These are phyloP conservation scores for Epinephelus awoara DNA, from an alignment of 2,797 vertebrate genomes.

Conservation along the genomic window DNA sequence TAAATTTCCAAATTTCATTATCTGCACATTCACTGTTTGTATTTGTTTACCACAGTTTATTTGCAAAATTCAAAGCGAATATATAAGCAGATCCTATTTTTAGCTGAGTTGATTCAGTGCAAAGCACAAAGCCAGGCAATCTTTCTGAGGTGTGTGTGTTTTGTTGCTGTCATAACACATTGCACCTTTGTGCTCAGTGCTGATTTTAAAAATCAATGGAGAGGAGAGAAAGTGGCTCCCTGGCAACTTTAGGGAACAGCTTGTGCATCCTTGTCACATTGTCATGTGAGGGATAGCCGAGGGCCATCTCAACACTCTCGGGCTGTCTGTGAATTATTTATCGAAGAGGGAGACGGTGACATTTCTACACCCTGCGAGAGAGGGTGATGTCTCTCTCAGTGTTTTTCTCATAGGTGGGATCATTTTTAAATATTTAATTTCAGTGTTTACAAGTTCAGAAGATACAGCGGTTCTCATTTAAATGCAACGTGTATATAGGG, in stretches of 20 bases:
- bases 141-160: conserved; percentile 28
- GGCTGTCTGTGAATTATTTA: conserved; percentile 84
- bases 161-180: conserved; percentile 49
- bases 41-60: background rate
- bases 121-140: conserved; percentile 2
- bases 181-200: conserved; percentile 29
- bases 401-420: conserved; percentile 35
- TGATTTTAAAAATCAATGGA: conserved; percentile 55
- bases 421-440: conserved; percentile 52
- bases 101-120: conserved; percentile 7
- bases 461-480: conserved; percentile 6
- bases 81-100: conserved; percentile 6
- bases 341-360: conserved; percentile 65
- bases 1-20: background rate
- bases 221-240: conserved; percentile 54
- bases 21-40: background rate
- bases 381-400: conserved; percentile 55
- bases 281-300: conserved; percentile 68
- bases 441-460: conserved; percentile 43
- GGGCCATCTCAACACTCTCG: conserved; percentile 66
- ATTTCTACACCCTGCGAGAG: conserved; percentile 61
- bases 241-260: conserved; percentile 77
- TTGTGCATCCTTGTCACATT: conserved; percentile 76
- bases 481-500: conserved; percentile 14
- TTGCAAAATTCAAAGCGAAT: background rate